These are phyloP conservation scores for Odontomyia ornata DNA, from an alignment of 2,888 invertebrate genomes.

Conservation along the genomic window DNA sequence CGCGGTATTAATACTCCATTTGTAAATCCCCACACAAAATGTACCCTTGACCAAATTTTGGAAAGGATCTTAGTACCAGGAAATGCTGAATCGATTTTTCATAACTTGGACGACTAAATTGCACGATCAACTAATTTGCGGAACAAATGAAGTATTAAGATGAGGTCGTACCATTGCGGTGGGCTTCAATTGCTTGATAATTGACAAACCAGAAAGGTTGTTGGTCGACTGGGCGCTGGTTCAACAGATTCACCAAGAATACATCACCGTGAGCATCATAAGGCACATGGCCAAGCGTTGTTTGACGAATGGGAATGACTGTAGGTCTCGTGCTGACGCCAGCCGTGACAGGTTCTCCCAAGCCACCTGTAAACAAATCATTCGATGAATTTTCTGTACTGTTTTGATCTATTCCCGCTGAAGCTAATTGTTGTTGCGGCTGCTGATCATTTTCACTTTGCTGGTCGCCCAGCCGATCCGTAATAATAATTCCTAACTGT, in stretches of 20 bases:
- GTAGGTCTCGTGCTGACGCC: not conserved
- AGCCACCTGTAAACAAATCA: conserved; percentile 44
- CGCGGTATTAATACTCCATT: no score
- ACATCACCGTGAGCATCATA: conserved; percentile 74
- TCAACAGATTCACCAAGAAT: conserved; percentile 70
- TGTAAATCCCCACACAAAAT: no score
- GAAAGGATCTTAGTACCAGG: no score
- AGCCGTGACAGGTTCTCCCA: not conserved
- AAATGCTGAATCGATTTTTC: no score
- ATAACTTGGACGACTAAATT: not conserved
- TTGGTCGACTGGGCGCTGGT: conserved; percentile 72
- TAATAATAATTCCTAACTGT: not conserved
- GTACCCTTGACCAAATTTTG: no score
- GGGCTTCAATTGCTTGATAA: conserved; percentile 71
- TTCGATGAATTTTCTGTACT: conserved; percentile 37
- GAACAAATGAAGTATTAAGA: not conserved
- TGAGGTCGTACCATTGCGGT: conserved; percentile 61
- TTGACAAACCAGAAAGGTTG: conserved; percentile 80
- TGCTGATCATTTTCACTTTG: not conserved
- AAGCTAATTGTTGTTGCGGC: conserved; percentile 3
- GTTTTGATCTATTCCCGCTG: not conserved
- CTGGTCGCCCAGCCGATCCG: not conserved
- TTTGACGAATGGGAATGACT: conserved; percentile 6
- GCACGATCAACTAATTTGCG: not conserved
- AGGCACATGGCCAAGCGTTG: conserved; percentile 66